Evolutionary conservation across 30 jellyfish, hydroid and myxozoan species (phyloP), one percentile per base, ranked within the genome.

Genomic region (Chrysaora quinquecirrha): DNA sequence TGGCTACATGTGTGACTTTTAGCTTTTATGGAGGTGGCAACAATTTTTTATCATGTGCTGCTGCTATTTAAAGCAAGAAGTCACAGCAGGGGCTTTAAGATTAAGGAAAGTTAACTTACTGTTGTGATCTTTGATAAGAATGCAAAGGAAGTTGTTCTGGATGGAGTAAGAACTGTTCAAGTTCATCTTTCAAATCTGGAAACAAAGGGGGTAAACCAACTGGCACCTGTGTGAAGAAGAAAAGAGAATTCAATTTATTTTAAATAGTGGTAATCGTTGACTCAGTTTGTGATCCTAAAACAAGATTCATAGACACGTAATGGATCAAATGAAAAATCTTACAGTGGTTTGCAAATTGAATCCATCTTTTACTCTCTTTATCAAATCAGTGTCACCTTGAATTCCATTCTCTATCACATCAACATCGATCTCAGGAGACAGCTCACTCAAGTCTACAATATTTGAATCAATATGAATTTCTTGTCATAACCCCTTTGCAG

Each of bases 141-240:
- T 91, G 96, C 3, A 91, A 64, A 3, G 73, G 88, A n/a, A 85
- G 78, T 19, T 72, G 73, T 34, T 78, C 96, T 35, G 98, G 98
- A 25, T 92, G 86, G 1, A 85, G 82, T 46, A 91, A 49, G 48
- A 71, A 85, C 47, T 80, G 80, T 74, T 91, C 96, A 18, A 91
- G 84, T 73, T 91, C 96, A 85, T 80, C 84, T 76, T 85, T 80
- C 27, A 82, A 56, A 30, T 86, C 95, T 0, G 95, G 95, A 34
- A 70, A 82, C 34, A 91, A 52, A 33, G 96, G 96, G 0, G 98
- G 98, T 29, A 91, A 73, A 48, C 94, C 88, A 32, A 71, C 84
- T 67, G 98, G 98, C 29, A 91, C 83, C 98, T 91, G 63, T 1
- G 35, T 1, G 43, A 54, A 54, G 69, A 4, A 19, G 22, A 18